Evolutionary conservation across 2,113 vertebrate genomes (phyloP).

Genomic region (Brachypodius melanocephalos): DNA sequence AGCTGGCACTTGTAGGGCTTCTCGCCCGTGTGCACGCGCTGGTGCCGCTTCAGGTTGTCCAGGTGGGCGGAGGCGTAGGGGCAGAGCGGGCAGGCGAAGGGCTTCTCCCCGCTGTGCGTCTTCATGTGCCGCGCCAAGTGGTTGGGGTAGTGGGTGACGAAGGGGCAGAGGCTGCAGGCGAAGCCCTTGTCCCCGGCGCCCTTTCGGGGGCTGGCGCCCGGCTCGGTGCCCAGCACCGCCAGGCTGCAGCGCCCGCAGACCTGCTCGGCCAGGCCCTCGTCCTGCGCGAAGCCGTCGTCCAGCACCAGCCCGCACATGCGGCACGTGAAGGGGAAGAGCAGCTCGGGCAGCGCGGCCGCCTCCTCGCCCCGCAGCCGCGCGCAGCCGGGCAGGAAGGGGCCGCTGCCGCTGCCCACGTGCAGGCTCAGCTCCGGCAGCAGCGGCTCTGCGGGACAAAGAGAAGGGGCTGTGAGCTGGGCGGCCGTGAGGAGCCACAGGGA

Average conservation of each 20-base stretch:
- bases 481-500: fast-evolving
- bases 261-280: slow-evolving; percentile 83
- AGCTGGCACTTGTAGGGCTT: slow-evolving; percentile 77
- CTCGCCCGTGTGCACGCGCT: slow-evolving; percentile 76
- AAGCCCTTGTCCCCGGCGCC: slow-evolving; percentile 80
- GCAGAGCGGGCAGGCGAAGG: slow-evolving; percentile 92
- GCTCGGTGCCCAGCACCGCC: slow-evolving; percentile 83
- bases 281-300: slow-evolving; percentile 77
- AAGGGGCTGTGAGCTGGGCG: fast-evolving
- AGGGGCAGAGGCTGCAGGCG: slow-evolving; percentile 89
- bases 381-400: slow-evolving; percentile 75
- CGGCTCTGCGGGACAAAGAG: slow-evolving; percentile 55
- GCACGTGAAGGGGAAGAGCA: slow-evolving; percentile 90
- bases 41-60: slow-evolving; percentile 97
- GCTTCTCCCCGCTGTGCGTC: slow-evolving; percentile 96
- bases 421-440: slow-evolving; percentile 69
- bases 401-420: slow-evolving; percentile 49
- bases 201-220: slow-evolving; percentile 73
- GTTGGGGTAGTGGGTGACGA: slow-evolving; percentile 96
- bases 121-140: slow-evolving; percentile 98
- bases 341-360: slow-evolving; percentile 75
- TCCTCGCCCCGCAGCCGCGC: slow-evolving; percentile 71
- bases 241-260: slow-evolving; percentile 88
- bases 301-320: slow-evolving; percentile 87
- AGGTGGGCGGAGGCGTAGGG: slow-evolving; percentile 93